Evolutionary conservation across 1,140 invertebrate species (phyloP), one percentile per base, ranked within the genome.

Genomic region (Drosophila ironensis): DNA sequence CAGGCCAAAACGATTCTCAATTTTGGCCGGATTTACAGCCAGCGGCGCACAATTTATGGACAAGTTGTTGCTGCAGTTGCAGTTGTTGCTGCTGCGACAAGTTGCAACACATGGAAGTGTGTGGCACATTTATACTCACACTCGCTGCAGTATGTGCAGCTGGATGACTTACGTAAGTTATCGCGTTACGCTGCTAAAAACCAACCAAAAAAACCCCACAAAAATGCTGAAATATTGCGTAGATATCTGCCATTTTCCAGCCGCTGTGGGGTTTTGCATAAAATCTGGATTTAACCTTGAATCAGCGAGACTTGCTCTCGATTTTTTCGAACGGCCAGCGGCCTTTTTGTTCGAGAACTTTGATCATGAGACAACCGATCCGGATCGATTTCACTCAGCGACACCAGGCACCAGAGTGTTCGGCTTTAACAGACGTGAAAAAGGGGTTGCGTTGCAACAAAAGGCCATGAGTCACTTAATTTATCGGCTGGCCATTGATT

Each of bases 101-200:
- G 72, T 82, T 80, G 72, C 76, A 76, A 80, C 76, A 81, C 76
- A 50, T 16, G 48, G 47, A 16, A 25, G 38, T 53, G 38, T 75
- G 64, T 66, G 64, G 64, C 71, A 76, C 52, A 64, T 74, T 59
- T 75, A 28, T 53, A 45, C 37, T 24, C 7, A 22, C 22, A 53
- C 46, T 50, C 50, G 42, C 28, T 75, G 70, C 53, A 5, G 20
- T 16, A 17, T 37, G 54, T 61, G 74, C 63, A 77, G 75, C 74
- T 59, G 75, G 78, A 44, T 24, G 59, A 54, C 41, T 82, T 82
- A 77, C 81, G 78, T 84, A 82, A 82, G 60, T 51, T 56, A 33
- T 42, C 63, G 71, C 60, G 57, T 82, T 82, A 76, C 72, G 77
- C 73, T 67, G 59, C 67, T 20, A 44, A 45, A 37, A 22, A 40